Percentiles rank a stretch among this genome's conserved stretches.
Conservation (phyloP, 1,140 invertebrate genomes). For the Schlechtendalia chinensis region DNA sequence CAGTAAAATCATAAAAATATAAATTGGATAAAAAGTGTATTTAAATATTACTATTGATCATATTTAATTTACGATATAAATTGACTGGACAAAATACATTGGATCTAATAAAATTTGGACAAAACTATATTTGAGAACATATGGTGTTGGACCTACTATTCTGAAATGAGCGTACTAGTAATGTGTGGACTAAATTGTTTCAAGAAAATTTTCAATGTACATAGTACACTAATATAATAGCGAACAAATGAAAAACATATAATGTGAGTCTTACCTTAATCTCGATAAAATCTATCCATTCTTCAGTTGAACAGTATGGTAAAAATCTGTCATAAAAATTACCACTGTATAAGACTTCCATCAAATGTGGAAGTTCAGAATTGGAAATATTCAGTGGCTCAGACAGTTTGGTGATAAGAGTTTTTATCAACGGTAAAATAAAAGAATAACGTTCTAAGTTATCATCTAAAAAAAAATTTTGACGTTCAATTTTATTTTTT, state of each 20-base stretch:
- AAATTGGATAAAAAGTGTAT: too few relatives aligned
- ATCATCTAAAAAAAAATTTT: conserved; percentile 55
- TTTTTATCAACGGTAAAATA: conserved; percentile 66
- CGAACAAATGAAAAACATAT: not conserved
- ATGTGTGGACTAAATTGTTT: too few relatives aligned
- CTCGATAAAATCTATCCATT: conserved; percentile 64
- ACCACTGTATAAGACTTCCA: conserved; percentile 60
- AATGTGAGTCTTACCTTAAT: conserved; percentile 59
- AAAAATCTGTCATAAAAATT: conserved; percentile 67
- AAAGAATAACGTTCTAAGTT: conserved; percentile 65
- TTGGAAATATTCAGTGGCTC: conserved; percentile 59
- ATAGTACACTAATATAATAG: too few relatives aligned
- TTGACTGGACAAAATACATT: too few relatives aligned
- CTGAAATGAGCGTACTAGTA: too few relatives aligned
- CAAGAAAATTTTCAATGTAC: too few relatives aligned
- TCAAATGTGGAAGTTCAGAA: conserved; percentile 60
- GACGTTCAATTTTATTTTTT: not conserved
- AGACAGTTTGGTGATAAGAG: conserved; percentile 63
- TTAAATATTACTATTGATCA: too few relatives aligned
- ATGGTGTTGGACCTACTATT: too few relatives aligned
- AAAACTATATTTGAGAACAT: too few relatives aligned
- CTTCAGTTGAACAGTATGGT: conserved; percentile 61
- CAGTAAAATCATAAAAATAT: too few relatives aligned
- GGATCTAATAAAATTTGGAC: too few relatives aligned
- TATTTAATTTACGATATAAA: too few relatives aligned